Evolutionary conservation across 2,888 invertebrate genomes (phyloP), one percentile per base, ranked within the genome.

Genomic region (Erebia palarica): DNA sequence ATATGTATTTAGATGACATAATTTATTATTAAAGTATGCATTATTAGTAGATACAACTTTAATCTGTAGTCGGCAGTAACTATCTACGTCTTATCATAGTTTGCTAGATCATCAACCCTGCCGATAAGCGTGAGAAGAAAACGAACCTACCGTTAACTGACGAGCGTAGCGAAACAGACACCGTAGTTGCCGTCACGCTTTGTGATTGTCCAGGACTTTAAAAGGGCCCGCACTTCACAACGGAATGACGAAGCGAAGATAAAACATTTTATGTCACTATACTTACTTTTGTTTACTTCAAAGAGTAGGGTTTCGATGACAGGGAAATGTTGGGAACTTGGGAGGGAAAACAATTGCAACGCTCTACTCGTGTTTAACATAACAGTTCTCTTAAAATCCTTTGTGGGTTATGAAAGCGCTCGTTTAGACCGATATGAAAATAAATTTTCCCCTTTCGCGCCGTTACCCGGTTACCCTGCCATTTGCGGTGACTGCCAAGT

Each of bases 181-280:
- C 7, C 44, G 11, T 11, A 3, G 44, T 11, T 44, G 10, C 9
- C 16, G 53, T 10, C 16, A 16, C 55, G 55, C 55, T 55, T 18
- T 18, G 10, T 11, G 55, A 18, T 8, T 16, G 55, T 11, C 55
- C 55, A 55, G 10, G 55, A 16, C 55, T 55, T 53, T 47, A 58
- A 7, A 59, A 57, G 60, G 61, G 69, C 21, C 51, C 65, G 60
- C 67, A 72, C 68, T 49, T 55, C 70, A 16, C 65, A 67, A 55
- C 69, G 65, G 68, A 74, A 74, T 72, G 70, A 74, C 72, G 75
- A 65, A 68, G 82, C 77, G 79, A 78, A 82, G 83, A 89, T 88
- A 90, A 90, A 89, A 89, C 86, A 86, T 89, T 90, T 89, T 86
- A 88, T 84, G 82, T 82, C 83, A 84, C 84, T 82, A 47, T 27